Conservation (phyloP, 35 echinoderm and acorn worm genomes). For the Ophioderma brevispina region DNA sequence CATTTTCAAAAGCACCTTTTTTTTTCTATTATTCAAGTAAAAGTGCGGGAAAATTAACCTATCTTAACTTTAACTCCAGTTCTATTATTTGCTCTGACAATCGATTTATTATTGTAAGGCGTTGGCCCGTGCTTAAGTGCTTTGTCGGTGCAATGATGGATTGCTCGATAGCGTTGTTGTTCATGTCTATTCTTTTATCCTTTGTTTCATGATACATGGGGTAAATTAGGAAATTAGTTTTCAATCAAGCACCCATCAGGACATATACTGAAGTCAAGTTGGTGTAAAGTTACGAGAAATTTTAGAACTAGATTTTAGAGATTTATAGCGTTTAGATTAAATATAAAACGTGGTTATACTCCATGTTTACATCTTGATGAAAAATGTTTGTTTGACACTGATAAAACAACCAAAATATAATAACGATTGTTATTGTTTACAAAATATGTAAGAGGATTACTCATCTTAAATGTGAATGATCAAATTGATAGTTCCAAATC, state of each 20-base stretch:
- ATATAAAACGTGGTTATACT: no score
- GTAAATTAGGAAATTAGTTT: slow-evolving; percentile 11
- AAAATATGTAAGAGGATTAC: no score
- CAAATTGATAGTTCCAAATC: no score
- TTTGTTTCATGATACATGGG: slow-evolving; percentile 6
- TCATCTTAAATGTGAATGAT: no score
- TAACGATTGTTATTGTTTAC: no score
- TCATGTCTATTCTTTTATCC: neutral
- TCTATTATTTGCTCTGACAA: neutral
- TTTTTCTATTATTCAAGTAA: neutral
- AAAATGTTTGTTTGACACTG: no score
- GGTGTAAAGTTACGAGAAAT: no score
- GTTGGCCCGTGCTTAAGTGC: neutral
- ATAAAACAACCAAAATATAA: no score
- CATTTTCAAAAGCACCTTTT: neutral
- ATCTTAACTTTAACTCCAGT: neutral
- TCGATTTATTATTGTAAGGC: neutral
- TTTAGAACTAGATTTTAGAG: no score
- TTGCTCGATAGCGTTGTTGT: neutral
- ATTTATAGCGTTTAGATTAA: no score
- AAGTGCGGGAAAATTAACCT: slow-evolving; percentile 1
- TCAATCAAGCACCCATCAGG: neutral
- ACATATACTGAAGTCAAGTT: slow-evolving; percentile 3
- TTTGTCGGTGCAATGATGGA: slow-evolving; percentile 4
- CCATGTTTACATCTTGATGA: no score